Evolutionary conservation across 2,113 vertebrate genomes (phyloP).

Genomic region (Semnornis frantzii): DNA sequence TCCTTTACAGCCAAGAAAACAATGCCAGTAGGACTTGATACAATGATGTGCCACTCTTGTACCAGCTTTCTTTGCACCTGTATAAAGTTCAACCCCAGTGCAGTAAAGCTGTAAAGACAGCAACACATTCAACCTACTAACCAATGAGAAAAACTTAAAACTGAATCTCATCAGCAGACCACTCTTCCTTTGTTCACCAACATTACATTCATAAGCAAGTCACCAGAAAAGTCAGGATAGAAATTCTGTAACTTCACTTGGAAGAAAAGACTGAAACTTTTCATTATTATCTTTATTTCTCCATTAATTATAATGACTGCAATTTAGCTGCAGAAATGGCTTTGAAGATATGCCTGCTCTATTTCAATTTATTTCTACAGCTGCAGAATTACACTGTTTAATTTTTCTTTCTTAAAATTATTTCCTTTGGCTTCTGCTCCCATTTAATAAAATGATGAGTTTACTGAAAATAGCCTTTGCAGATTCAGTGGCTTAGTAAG

Average conservation of each 20-base stretch:
- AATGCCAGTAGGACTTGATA: background rate
- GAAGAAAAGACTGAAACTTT: background rate
- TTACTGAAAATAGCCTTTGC: conserved; percentile 58
- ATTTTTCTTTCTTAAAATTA: conserved; percentile 46
- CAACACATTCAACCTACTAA: background rate
- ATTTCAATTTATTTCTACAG: conserved; percentile 59
- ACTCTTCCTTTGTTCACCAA: background rate
- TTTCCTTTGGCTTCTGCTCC: conserved; percentile 51
- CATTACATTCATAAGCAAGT: background rate
- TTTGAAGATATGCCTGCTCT: conserved; percentile 31
- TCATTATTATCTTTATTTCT: background rate
- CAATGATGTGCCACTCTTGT: background rate
- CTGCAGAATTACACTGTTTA: conserved; percentile 54
- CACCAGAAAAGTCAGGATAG: background rate
- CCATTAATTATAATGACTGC: background rate
- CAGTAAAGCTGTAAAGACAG: background rate
- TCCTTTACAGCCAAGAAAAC: background rate
- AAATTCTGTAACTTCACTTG: background rate
- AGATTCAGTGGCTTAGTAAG: conserved; percentile 66
- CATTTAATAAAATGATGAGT: conserved; percentile 64
- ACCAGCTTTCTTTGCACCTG: background rate
- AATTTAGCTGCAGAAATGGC: background rate
- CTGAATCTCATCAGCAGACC: background rate
- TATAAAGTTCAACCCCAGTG: background rate
- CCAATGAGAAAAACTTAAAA: background rate